Evolutionary conservation across 2,888 invertebrate species (phyloP).

Genomic region (Dryadula phaetusa): DNA sequence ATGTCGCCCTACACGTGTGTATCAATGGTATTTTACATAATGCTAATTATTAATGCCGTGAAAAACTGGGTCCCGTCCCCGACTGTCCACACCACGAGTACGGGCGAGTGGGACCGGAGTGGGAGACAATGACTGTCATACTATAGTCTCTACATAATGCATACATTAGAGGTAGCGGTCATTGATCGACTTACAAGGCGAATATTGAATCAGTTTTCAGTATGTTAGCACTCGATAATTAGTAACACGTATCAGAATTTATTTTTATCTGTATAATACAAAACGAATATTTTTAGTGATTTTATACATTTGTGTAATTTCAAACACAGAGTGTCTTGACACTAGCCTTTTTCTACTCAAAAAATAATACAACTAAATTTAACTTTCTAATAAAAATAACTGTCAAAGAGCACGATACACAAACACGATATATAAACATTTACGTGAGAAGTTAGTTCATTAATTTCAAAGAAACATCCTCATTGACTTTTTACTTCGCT

Average conservation of each 20-base stretch:
- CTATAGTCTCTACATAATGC: background rate
- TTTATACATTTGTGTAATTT: too few relatives aligned
- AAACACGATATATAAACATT: too few relatives aligned
- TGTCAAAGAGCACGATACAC: too few relatives aligned
- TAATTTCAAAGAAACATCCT: background rate
- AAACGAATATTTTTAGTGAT: too few relatives aligned
- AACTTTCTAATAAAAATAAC: background rate
- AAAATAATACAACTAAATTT: too few relatives aligned
- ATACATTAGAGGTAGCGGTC: too few relatives aligned
- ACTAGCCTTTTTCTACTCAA: too few relatives aligned
- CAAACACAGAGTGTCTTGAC: too few relatives aligned
- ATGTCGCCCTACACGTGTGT: background rate
- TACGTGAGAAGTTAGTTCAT: background rate
- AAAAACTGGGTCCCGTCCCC: background rate
- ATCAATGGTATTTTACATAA: slow-evolving; percentile 4
- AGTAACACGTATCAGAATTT: background rate
- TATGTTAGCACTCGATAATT: background rate
- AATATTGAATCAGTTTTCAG: background rate
- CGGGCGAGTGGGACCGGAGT: background rate
- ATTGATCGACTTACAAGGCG: background rate
- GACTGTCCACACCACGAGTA: background rate
- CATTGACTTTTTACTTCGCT: background rate
- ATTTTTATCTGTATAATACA: background rate
- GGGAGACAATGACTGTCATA: background rate
- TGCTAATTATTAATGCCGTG: slow-evolving; percentile 11